Base-by-base conservation (phyloP, 2,888 invertebrate genomes). In the Yponomeuta malinellus region DNA sequence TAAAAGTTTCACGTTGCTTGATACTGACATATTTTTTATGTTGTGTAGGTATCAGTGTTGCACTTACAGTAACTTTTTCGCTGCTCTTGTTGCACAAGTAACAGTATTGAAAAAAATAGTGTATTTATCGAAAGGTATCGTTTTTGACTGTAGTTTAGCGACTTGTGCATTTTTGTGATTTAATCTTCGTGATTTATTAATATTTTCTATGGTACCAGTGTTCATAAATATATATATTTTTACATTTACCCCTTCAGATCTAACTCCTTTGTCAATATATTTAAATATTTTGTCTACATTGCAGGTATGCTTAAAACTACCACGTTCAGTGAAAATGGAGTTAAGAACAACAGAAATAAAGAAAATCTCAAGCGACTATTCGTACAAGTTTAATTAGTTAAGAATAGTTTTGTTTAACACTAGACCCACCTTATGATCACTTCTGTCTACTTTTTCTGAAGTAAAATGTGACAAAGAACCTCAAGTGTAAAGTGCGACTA, bases 221-320 rank as follows among this genome's bases (percentile, higher is more conserved):
- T 77, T 77, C 75, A 74, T 74, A 72, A 69, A 73, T 48, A 65
- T 63, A 15, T 71, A 71, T 72, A 74, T n/a, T 72, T 64, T 73
- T 71, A 43, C 71, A n/a, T 65, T 52, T 71, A 37, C 64, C 64
- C 64, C 69, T 73, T 71, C 69, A 71, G 15, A 67, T 67, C 37
- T 59, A 15, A 15, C 15, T 59, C 52, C 1, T 15, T 5, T 59
- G 12, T 59, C 1, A 1, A 1, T 59, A 15, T 59, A 59, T 15
- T 59, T 59, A 2, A 59, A 15, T 37, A 15, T 67, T 33, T 43
- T 63, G 70, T 72, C 78, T 70, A 71, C 48, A 73, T 87, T 86
- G 69, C 89, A 91, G 90, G 85, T 90, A 89, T 83, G 90, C 87
- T 76, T 91, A 90, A 87, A 82, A 78, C 78, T 82, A 83, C 80